These are phyloP conservation scores for Brachionus paranguensis DNA, from an alignment of 1,140 invertebrate genomes.

Conservation along the genomic window DNA sequence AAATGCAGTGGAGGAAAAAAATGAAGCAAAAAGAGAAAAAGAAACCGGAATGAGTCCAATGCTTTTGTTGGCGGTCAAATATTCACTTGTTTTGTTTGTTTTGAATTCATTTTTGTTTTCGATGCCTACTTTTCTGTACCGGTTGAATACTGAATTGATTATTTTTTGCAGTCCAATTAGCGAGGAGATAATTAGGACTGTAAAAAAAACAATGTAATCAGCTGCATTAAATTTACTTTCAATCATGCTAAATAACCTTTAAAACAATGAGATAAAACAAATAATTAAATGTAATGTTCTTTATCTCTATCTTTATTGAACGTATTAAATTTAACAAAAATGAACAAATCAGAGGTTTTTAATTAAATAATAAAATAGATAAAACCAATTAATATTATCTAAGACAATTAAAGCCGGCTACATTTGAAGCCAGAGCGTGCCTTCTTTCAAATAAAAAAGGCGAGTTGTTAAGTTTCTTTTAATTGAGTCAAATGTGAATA, in stretches of 20 bases:
- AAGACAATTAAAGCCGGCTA: not conserved
- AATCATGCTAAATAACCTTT: not conserved
- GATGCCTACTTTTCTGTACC: not conserved
- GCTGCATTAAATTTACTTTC: not conserved
- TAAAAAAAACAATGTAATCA: not conserved
- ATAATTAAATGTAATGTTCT: not conserved
- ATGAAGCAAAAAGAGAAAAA: constrained; percentile 60
- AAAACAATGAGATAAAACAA: not conserved
- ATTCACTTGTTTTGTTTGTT: not conserved
- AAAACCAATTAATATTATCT: not conserved
- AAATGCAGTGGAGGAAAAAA: constrained; percentile 80
- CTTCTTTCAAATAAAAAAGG: too few relatives aligned
- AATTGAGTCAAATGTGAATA: too few relatives aligned
- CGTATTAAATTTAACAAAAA: not conserved
- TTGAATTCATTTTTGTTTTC: not conserved
- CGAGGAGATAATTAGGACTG: not conserved
- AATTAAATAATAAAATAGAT: not conserved
- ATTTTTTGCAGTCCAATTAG: not conserved
- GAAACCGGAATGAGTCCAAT: constrained; percentile 38
- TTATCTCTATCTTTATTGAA: not conserved
- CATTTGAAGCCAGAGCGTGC: not conserved
- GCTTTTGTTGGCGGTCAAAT: not conserved
- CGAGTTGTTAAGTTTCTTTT: too few relatives aligned
- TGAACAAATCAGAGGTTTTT: not conserved
- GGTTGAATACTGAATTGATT: not conserved